Conservation (phyloP, 2,797 vertebrate species). For the Brachyrhaphis roseni region DNA sequence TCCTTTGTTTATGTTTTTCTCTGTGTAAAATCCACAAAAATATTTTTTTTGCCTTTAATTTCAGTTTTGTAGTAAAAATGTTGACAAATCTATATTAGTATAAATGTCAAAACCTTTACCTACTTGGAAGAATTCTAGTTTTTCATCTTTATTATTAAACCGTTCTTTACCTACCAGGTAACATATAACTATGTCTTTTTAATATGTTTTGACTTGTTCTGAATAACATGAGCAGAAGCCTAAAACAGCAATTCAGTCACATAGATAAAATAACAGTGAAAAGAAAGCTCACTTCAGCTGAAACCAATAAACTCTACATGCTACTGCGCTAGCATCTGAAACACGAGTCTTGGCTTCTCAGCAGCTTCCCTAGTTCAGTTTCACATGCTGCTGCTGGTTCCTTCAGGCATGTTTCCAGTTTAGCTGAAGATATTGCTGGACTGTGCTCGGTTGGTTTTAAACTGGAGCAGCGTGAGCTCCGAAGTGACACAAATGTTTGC, state of each 20-base stretch:
- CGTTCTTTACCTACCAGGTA: neutral
- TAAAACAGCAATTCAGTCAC: neutral
- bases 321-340: neutral
- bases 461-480: constrained; percentile 3
- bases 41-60: neutral
- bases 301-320: neutral
- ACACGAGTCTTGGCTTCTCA: neutral
- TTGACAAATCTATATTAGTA: neutral
- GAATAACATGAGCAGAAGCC: too few species aligned
- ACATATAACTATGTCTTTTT: neutral
- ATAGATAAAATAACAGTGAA: neutral
- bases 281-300: neutral
- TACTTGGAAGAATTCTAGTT: neutral
- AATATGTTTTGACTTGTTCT: neutral
- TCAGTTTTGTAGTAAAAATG: neutral
- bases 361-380: neutral
- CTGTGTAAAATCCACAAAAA: neutral
- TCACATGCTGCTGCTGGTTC: neutral
- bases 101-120: neutral
- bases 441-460: constrained; percentile 12
- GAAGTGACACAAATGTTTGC: constrained; percentile 20
- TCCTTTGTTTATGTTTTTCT: neutral
- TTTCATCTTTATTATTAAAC: neutral
- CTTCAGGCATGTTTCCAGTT: neutral
- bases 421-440: constrained; percentile 12